Base-by-base conservation (phyloP, 2,888 invertebrate genomes). In the Pterostichus madidus region DNA sequence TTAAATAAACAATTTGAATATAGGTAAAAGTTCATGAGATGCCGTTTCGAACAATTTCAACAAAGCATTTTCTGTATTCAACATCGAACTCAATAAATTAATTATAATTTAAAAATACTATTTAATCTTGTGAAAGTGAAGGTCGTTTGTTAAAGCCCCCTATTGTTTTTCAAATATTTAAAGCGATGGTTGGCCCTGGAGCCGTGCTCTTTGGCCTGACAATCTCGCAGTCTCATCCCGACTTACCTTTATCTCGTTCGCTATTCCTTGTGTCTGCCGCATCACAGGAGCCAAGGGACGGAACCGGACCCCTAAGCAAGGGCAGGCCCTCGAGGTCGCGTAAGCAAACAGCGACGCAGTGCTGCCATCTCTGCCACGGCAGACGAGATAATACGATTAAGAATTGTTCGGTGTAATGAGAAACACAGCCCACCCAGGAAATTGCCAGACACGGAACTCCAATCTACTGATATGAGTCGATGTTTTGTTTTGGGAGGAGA, bases 321-420 rank as follows among this genome's bases (percentile, higher is more conserved):
- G 7, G 32, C 32, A n/a, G 52, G 46, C 76, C 11, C 24, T 46
- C 31, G 46, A 75, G 75, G 75, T 17, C 35, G 32, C 64, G 35
- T 64, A 31, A 32, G 75, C 75, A 75, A 76, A 56, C 76, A 76
- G 13, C 56, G n/a, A 7, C 56, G 7, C 17, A 8, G n/a, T 17
- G 56, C 68, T 68, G 68, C 79, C 78, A 68, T 24, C 73, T 52
- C 64, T 64, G 13, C 52, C 78, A 31, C 7, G 46, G 46, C 24
- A 61, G 71, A 15, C 44, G 52, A 68, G 80, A 80, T 81, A 81
- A 81, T 81, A 61, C 73, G 81, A 81, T 81, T 81, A 81, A 81
- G 81, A 81, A 81, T 81, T 75, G 81, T 61, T 59, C 24, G 71
- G 39, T 75, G 75, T 81, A 81, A 81, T 81, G 75, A 59, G 81